Percentiles rank a stretch among this genome's conserved stretches.
phyloP scores from a whole-genome alignment of 2,888 invertebrate species.

The Encarsia formosa region DNA sequence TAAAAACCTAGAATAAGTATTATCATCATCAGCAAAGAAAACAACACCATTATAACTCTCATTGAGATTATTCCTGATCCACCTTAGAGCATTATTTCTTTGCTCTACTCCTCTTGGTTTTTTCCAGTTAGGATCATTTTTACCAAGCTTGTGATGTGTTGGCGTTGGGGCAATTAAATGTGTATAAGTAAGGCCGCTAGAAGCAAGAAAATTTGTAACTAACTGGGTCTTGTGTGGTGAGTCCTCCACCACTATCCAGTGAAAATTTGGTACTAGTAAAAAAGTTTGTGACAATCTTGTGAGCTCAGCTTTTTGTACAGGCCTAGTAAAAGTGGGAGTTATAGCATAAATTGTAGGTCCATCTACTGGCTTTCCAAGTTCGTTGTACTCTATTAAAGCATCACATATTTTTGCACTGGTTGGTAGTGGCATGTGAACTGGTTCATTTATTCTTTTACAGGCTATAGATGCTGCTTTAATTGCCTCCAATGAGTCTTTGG shows the following conservation, averaged over 20 bases:
- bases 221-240: slow-evolving; percentile 64
- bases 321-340: slow-evolving; percentile 85
- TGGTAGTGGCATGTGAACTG: slow-evolving; percentile 22
- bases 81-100: slow-evolving; percentile 78
- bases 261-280: slow-evolving; percentile 78
- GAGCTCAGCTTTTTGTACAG: slow-evolving; percentile 90
- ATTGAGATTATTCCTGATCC: slow-evolving; percentile 68
- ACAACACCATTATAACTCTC: slow-evolving; percentile 68
- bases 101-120: slow-evolving; percentile 88
- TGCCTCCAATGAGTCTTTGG: slow-evolving; percentile 23
- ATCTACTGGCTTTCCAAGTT: slow-evolving; percentile 21
- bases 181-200: slow-evolving; percentile 65
- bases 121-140: slow-evolving; percentile 68
- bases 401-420: slow-evolving; percentile 25
- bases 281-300: slow-evolving; percentile 86
- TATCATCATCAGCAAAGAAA: slow-evolving; percentile 97
- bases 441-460: slow-evolving; percentile 24
- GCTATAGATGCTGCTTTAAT: slow-evolving; percentile 23
- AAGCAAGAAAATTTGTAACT: slow-evolving; percentile 68
- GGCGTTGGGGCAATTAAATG: slow-evolving; percentile 71
- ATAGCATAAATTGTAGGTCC: slow-evolving; percentile 80
- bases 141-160: slow-evolving; percentile 63
- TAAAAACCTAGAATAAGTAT: slow-evolving; percentile 83
- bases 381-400: slow-evolving; percentile 20
- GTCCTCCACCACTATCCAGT: slow-evolving; percentile 94